A percentile compares a stretch with the other conserved stretches of the same genome.
These are phyloP conservation scores for Diglossa cyanea DNA, from an alignment of 2,797 vertebrate genomes.

Conservation along the genomic window DNA sequence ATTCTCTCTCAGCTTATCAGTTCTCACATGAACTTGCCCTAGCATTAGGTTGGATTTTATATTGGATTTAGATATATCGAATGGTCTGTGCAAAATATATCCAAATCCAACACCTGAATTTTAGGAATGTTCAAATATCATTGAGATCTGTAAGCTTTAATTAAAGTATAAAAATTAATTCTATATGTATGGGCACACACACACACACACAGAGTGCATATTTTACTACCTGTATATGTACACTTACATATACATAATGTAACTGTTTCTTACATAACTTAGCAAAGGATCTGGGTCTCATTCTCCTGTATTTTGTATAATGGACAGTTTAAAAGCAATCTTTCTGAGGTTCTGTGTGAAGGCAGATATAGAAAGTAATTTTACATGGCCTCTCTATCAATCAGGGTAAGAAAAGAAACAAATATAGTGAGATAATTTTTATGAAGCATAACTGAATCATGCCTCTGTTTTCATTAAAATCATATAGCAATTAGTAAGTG, in stretches of 20 bases:
- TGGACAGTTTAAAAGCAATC: background rate
- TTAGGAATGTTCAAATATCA: background rate
- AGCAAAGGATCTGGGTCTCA: background rate
- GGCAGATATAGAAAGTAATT: background rate
- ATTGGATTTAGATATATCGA: background rate
- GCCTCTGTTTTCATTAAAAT: slow-evolving; percentile 54
- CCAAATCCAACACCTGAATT: background rate
- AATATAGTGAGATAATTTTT: background rate
- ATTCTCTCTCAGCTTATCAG: background rate
- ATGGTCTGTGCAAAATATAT: background rate
- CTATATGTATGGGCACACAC: fast-evolving
- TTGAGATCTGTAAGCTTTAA: background rate
- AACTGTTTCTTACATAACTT: background rate
- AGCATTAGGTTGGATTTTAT: background rate
- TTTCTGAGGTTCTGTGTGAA: background rate
- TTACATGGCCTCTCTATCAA: background rate
- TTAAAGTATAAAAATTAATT: background rate
- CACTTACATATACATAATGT: background rate
- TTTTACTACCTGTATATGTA: fast-evolving
- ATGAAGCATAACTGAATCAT: slow-evolving; percentile 18
- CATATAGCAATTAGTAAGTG: slow-evolving; percentile 43
- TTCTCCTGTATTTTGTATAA: background rate
- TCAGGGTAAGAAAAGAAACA: background rate
- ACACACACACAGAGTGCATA: background rate
- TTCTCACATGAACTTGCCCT: background rate